Evolutionary conservation across 2,113 vertebrate species (phyloP), one percentile per base, ranked within the genome.

Genomic region (Rana temporaria): DNA sequence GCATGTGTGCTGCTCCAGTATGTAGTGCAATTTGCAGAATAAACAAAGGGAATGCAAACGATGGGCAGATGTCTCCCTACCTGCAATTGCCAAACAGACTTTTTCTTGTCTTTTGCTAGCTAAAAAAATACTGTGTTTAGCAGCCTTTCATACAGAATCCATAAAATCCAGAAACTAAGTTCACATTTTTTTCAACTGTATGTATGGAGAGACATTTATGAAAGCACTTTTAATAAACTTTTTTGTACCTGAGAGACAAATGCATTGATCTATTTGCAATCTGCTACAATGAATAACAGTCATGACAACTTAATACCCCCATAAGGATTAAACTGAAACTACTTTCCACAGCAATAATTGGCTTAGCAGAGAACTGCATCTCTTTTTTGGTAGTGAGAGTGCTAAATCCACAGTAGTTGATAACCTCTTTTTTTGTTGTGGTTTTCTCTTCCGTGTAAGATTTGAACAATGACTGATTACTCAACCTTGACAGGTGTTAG

Each of bases 401-500:
- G 26, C 30, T 64, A 86, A 90, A 90, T 87, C 34, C 88, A 82
- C 84, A 56, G 42, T 85, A 88, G 85, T 87, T 77, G 64, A 79
- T 19, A 88, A 48, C 88, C 78, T 73, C 32, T 84, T 92, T 89
- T 78, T 30, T 30, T 70, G 55, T 38, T 84, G 85, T 56, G 86
- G 85, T 81, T 88, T 90, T 84, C 1, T 0, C 56, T 85, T 89
- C 84, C 70, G 15, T 85, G 85, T 89, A 86, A 89, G 88, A 90
- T 88, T 72, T 89, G 84, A 89, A 86, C 87, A 90, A 85, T 87
- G 81, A 84, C 85, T 87, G 86, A 86, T 88, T 89, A 88, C 82
- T 88, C 73, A 67, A 84, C 82, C 86, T 88, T 90, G 86, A 88
- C 89, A 91, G 85, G 82, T 88, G 86, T 89, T 91, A 89, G 87